Evolutionary conservation across 1,140 invertebrate genomes (phyloP), one percentile per base, ranked within the genome.

Genomic region (Sinonovacula constricta): DNA sequence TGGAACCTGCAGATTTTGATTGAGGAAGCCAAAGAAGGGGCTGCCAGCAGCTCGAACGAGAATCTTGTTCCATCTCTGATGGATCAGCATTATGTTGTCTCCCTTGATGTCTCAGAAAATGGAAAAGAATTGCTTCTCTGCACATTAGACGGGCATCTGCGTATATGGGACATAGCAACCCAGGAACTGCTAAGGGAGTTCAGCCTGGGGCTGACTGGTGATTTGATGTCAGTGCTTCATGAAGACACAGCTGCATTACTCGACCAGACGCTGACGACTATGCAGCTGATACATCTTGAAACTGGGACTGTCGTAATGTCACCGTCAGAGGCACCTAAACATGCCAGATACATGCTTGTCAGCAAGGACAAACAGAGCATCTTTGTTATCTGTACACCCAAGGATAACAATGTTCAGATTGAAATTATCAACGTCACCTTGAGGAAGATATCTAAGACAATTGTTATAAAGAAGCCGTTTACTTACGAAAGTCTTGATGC

Each of bases 401-500:
- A 78, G 33, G 68, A 76, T 56, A 62, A 63, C 33, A 79, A 79
- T 28, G 56, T 51, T 14, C 31, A 65, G 28, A 51, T 88, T 15
- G 74, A 80, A 30, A 51, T 80, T 33, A 33, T 85, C 5, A 80
- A 84, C 65, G 26, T 88, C 3, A 70, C 63, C 26, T 22, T 75
- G 22, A 62, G 36, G 45, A 69, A 77, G 18, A 28, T 57, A 18
- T 60, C 68, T 18, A 84, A 82, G 39, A 79, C 71, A 0, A 79
- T 87, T 31, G 45, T 60, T 39, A 28, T 87, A n/a, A 76, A 86
- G 28, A 79, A 81, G 15, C 26, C 34, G 1, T 62, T 84, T 51
- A 51, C 65, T 26, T 85, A 79, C 66, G 74, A 83, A 45, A 83
- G 49, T 51, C 10, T 86, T 7, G 65, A 84, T 12, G 57, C 85